Base-by-base conservation (phyloP, 2,888 invertebrate species). In the Melanophora roralis region DNA sequence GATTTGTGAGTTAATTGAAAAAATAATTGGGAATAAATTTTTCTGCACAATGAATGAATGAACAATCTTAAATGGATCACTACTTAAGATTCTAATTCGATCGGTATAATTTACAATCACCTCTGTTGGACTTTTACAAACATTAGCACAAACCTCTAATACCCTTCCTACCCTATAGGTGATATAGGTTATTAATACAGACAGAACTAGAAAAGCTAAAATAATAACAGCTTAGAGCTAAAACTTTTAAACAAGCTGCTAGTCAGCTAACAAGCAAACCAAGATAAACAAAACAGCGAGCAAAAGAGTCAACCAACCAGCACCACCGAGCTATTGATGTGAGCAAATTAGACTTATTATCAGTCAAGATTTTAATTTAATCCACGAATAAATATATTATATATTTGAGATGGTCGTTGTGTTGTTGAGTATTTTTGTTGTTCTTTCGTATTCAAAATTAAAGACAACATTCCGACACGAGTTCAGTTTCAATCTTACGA, bases 401-500 rank as follows among this genome's bases (percentile, higher is more conserved):
- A 62, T 60, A 74, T 51, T 45, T 34, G 49, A 43, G 43, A 55
- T 62, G 36, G 64, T 59, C 45, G 36, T 40, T 69, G 34, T 34
- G 43, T 59, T 53, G 60, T 43, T 19, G 47, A 27, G 34, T 67
- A 32, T 36, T 36, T 60, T 23, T 47, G 19, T 75, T 23, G 60
- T 69, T 36, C 40, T 78, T 78, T 68, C 62, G 72, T 76, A 5
- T 27, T 81, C 81, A 82, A 79, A 82, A 82, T 83, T 78, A 76
- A 82, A 82, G 78, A 71, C 79, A 81, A 68, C 73, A 75, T 76
- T 78, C 69, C 72, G 74, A 49, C 79, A 79, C 81, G 77, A 81
- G 81, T 65, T 73, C 85, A 84, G 85, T 85, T 84, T 82, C 78
- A 85, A 84, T 83, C 83, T 83, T 83, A 81, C 84, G 82, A 84